Evolutionary conservation across 2,797 vertebrate genomes (phyloP), one percentile per base, ranked within the genome.

Genomic region (Poeciliopsis presidionis): DNA sequence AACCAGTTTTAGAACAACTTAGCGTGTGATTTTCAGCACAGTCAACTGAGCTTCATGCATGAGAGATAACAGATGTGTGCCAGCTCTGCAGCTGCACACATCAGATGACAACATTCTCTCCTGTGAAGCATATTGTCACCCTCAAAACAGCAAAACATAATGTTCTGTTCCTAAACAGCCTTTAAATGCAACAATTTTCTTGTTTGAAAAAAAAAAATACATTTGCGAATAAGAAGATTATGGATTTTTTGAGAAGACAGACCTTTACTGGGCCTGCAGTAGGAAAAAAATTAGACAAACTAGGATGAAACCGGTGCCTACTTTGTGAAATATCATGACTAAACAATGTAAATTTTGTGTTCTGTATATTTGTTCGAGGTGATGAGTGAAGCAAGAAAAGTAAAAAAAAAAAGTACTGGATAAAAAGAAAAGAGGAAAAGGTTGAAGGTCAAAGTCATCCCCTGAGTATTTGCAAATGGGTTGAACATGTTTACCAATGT

Each of bases 391-490:
- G 28, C 28, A 30, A 28, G 28, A 30, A 14, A 61, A 33, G 14
- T 33, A 61, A 7, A 30, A 30, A 61, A 7, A 18, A 14, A 65
- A 8, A 65, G 61, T 18, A 36, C 61, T 65, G 36, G 59, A 22
- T 39, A 3, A 30, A 36, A 39, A 22, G 25, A 57, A 28, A 57
- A 57, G 14, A 30, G 5, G 59, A 39, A 39, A 39, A 22, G 61
- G 33, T 65, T 39, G 14, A 65, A 22, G 61, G 61, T 65, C 61
- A 22, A 65, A 65, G 3, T 39, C 61, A 20, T 39, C 61, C 61
- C 33, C 18, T 22, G 61, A 76, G 70, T 51, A 47, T 25, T 55
- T 47, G 30, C 28, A 75, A 70, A 77, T 70, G 36, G 14, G 11
- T 70, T 6, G 6, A 20, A 65, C 6, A 65, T 39, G 61, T 36